Evolutionary conservation across 2,888 invertebrate genomes (phyloP), one percentile per base, ranked within the genome.

Genomic region (Folsomia manolachei): DNA sequence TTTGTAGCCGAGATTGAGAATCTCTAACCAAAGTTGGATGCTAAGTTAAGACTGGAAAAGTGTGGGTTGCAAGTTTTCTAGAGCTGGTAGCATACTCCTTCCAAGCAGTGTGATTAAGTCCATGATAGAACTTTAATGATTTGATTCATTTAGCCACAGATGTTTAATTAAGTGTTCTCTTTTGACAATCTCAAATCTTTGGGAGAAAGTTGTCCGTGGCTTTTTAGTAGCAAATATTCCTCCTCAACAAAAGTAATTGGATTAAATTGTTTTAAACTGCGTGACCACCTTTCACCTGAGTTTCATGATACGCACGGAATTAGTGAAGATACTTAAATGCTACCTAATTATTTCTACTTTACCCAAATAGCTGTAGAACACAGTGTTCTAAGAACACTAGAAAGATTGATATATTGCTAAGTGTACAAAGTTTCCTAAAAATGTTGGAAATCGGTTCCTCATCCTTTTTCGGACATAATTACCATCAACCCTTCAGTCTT

Each of bases 71-170:
- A 39, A 39, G 39, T 39, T n/a, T n/a, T n/a, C n/a, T n/a, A n/a
- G n/a, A n/a, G n/a, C n/a, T n/a, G n/a, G n/a, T n/a, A n/a, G n/a
- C n/a, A n/a, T n/a, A n/a, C n/a, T n/a, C n/a, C n/a, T n/a, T n/a
- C n/a, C n/a, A 19, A 60, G 60, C n/a, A 51, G 51, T 21, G 26
- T 66, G 66, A 66, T 66, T 66, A 66, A 66, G 66, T 66, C 66
- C 66, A 11, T 66, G 66, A 66, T 56, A 69, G 60, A 69, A 72
- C 27, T 63, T 69, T 72, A 72, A 70, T 70, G 72, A 72, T 70
- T 72, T 72, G 72, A 72, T 72, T 70, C 72, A 72, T 65, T 72
- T 72, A 72, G 72, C 72, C 72, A 66, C 72, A 72, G 72, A 72
- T 72, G 72, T 72, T 72, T 72, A 72, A 72, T 72, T 72, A 72